Base-by-base conservation (phyloP, 2,888 invertebrate genomes). In the Bhutanitis thaidina region DNA sequence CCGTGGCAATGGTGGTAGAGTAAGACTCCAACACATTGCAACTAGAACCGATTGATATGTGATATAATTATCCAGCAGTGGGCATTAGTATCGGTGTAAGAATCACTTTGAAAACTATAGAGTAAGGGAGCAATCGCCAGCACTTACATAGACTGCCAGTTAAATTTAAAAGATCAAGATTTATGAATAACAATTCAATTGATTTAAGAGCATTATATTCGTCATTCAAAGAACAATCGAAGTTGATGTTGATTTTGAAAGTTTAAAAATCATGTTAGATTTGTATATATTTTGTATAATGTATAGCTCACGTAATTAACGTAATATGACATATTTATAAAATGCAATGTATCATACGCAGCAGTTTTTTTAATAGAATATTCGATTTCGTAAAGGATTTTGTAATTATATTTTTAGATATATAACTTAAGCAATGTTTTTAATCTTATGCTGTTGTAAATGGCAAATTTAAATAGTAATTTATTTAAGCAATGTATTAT, bases 371-470 rank as follows among this genome's bases (percentile, higher is more conserved):
- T 8, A 20, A 20, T 12, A 20, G 14, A 29, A 2, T 7, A 15
- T 40, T 13, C 37, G 2, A 29, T 35, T 35, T 29, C 34, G 16
- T 37, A 10, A 37, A 12, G 13, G 16, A 50, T 32, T 44, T 39
- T 39, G 15, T 38, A 43, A 37, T 43, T 43, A 39, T 34, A 44
- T 43, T 27, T 37, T 39, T 37, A 36, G 36, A 36, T 2, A 16
- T 7, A 14, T 16, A 29, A 9, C 14, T 13, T 34, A 40, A 36
- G 16, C 32, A 37, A 29, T 20, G 7, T 12, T 25, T 16, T 44
- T 36, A 40, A 36, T 16, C 30, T 29, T 30, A 35, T 40, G 51
- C 51, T 45, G 40, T 45, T 51, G 51, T 51, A 51, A 35, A 51
- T 51, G 34, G 35, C 39, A 7, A 2, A 20, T 20, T 20, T 20